These are phyloP conservation scores for Rafetus swinhoei DNA, from an alignment of 2,113 vertebrate species.

Conservation along the genomic window DNA sequence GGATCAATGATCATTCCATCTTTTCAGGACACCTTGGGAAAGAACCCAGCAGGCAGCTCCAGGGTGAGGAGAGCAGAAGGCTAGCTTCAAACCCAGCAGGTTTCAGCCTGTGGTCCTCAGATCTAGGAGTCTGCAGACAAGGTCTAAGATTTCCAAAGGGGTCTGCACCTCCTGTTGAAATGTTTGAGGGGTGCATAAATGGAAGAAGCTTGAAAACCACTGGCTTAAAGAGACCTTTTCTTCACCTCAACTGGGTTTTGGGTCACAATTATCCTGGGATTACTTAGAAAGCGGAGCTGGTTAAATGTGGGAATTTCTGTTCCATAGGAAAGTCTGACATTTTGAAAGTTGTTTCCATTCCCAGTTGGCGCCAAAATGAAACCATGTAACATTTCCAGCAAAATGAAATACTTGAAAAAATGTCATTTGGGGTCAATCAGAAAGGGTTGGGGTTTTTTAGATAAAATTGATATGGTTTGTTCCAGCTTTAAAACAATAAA, in stretches of 20 bases:
- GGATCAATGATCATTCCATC: neutral
- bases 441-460: neutral
- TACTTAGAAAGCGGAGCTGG: neutral
- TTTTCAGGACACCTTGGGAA: neutral
- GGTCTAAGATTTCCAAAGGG: neutral
- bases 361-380: neutral
- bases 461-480: neutral
- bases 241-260: neutral
- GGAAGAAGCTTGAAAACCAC: too few species aligned
- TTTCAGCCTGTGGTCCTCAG: neutral
- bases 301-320: neutral
- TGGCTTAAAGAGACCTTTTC: neutral
- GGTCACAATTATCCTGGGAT: neutral
- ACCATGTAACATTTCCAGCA: neutral
- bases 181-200: too few species aligned
- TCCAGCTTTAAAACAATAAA: neutral
- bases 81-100: too few species aligned
- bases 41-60: neutral
- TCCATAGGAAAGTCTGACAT: neutral
- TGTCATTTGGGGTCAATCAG: neutral
- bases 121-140: neutral
- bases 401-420: neutral
- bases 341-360: neutral
- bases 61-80: neutral
- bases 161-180: neutral